phyloP scores from a whole-genome alignment of 1,140 invertebrate species.

The Drosophila nigrodunni region DNA sequence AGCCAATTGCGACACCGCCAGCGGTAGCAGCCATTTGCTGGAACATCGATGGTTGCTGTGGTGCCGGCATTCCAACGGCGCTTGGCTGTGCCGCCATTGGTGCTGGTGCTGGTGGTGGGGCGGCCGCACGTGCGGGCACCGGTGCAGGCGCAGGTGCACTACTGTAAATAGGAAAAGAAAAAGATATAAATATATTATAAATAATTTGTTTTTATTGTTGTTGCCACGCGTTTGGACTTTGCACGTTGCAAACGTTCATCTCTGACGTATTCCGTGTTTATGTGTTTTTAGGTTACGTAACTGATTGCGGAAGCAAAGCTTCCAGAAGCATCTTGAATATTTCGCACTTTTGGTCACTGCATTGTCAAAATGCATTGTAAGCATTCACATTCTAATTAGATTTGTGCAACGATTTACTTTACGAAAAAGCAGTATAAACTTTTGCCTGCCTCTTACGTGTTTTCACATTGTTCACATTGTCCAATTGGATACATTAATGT shows the following conservation, averaged over 20 bases:
- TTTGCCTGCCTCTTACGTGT: constrained; percentile 1
- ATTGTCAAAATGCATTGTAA: not conserved
- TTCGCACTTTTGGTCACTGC: not conserved
- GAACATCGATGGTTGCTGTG: constrained; percentile 84
- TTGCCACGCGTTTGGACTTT: constrained; percentile 46
- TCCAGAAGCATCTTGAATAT: constrained; percentile 25
- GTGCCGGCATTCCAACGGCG: constrained; percentile 77
- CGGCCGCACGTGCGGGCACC: constrained; percentile 80
- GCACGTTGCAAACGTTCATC: constrained; percentile 37
- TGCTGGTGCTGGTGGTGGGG: constrained; percentile 72
- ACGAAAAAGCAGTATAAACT: not conserved
- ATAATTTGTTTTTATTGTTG: constrained; percentile 12
- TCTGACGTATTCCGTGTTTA: constrained; percentile 26
- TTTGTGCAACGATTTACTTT: constrained; percentile 2
- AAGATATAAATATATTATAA: constrained; percentile 2
- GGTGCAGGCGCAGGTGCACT: constrained; percentile 54
- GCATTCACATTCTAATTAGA: not conserved
- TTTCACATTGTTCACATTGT: constrained; percentile 9
- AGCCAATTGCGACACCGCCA: constrained; percentile 95
- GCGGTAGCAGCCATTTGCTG: constrained; percentile 95
- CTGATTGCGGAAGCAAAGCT: constrained; percentile 34
- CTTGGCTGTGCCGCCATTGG: constrained; percentile 72
- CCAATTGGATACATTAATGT: not conserved
- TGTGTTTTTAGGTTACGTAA: constrained; percentile 71
- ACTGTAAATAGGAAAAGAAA: constrained; percentile 40